These are phyloP conservation scores for Origma solitaria DNA, from an alignment of 2,113 vertebrate genomes.

Conservation along the genomic window DNA sequence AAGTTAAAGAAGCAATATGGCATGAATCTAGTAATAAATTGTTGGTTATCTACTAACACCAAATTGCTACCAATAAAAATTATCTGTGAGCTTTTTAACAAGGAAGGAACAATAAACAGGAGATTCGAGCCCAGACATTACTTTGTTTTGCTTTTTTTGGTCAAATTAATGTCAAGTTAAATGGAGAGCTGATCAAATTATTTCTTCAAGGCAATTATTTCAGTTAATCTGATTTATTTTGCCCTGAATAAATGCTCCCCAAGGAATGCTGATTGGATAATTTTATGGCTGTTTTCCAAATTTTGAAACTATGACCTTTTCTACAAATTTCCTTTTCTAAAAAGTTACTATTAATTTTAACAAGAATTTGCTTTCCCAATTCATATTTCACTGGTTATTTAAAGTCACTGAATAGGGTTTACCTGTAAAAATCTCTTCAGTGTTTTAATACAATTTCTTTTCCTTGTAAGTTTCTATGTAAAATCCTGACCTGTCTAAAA, in stretches of 20 bases:
- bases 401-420: background rate
- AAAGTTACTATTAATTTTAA: background rate
- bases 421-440: background rate
- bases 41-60: slow-evolving; percentile 24
- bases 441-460: background rate
- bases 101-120: background rate
- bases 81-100: background rate
- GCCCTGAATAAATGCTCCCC: background rate
- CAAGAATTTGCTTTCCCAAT: background rate
- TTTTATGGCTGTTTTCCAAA: background rate
- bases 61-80: slow-evolving; percentile 38
- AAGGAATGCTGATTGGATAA: background rate
- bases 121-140: background rate
- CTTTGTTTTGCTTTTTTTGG: background rate
- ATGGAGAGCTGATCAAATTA: background rate
- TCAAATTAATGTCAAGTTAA: background rate
- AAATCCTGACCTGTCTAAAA: background rate
- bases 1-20: slow-evolving; percentile 19
- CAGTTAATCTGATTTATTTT: background rate
- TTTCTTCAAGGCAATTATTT: background rate
- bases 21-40: slow-evolving; percentile 24
- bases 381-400: background rate
- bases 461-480: background rate
- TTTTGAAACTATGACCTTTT: background rate
- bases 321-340: background rate